These are phyloP conservation scores for Oxygymnocypris stewartii DNA, from an alignment of 2,113 vertebrate genomes.

Conservation along the genomic window DNA sequence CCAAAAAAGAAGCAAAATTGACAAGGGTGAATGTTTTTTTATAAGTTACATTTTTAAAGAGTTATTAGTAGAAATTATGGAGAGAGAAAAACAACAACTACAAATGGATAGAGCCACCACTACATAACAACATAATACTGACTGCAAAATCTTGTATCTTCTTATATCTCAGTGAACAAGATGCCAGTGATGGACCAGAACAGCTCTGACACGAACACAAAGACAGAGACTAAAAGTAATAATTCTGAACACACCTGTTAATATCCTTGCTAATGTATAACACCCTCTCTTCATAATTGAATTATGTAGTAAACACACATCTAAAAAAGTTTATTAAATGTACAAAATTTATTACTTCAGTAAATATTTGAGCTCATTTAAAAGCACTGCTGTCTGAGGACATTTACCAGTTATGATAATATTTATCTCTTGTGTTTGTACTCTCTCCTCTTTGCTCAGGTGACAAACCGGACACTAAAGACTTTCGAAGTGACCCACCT, in stretches of 20 bases:
- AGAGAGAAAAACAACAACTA: too few relatives aligned
- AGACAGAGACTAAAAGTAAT: slow-evolving; percentile 69
- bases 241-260: neutral
- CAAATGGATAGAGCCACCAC: neutral
- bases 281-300: neutral
- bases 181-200: slow-evolving; percentile 70
- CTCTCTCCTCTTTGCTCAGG: slow-evolving; percentile 59
- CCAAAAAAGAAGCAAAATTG: neutral
- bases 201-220: slow-evolving; percentile 29
- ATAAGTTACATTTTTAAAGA: too few relatives aligned
- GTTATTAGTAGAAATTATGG: too few relatives aligned
- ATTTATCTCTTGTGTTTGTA: neutral
- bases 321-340: neutral
- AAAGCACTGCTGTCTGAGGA: neutral
- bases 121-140: neutral
- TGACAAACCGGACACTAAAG: slow-evolving; percentile 71
- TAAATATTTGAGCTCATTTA: neutral
- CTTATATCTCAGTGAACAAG: slow-evolving; percentile 53
- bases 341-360: neutral
- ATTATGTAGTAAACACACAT: neutral
- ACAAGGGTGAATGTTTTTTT: too few relatives aligned
- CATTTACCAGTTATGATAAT: neutral
- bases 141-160: neutral
- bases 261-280: neutral
- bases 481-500: slow-evolving; percentile 71